Base-by-base conservation (phyloP, 2,113 vertebrate species). In the Geococcyx californianus region DNA sequence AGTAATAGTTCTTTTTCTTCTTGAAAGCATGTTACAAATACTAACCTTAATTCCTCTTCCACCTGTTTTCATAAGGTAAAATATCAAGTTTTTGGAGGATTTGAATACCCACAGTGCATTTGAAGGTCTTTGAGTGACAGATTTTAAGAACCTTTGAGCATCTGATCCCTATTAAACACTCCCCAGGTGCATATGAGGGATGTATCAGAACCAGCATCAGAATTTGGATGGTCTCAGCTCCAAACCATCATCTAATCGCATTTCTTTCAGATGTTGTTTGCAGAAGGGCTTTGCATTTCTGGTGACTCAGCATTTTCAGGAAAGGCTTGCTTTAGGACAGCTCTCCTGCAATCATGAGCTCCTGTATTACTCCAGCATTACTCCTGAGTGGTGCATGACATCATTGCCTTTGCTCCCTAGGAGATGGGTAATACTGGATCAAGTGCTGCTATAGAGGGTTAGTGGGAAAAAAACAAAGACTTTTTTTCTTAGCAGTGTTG, bases 11-110 rank as follows among this genome's bases (percentile, higher is more conserved):
- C 31, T 21, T 95, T 94, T 89, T 91, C 64, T 84, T 82, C 36
- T 89, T 62, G 84, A 79, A 85, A 90, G 68, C 82, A 56, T 38
- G 62, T 87, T 92, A 55, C 51, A 95, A 93, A 94, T 85, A 85
- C 75, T 84, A 94, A 95, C 83, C 28, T 81, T 89, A 97, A 94
- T 97, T 96, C 79, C 49, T 92, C 56, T 92, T 90, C 64, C 80
- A 33, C 33, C 28, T 76, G 6, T 88, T 85, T 92, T 87, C 68
- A 89, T 80, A 76, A 70, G 45, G 73, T 77, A 74, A 69, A 92
- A 59, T 77, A 78, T 4, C 5, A 84, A 3, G 17, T 84, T 90
- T 94, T 70, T 0, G 0, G 23, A 44, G 28, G 23, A 70, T 79
- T 81, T 82, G 60, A 45, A 66, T 62, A 90, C 33, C 33, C 14